A percentile compares a stretch with the other conserved stretches of the same genome.
Evolutionary conservation across 2,113 vertebrate species (phyloP).

Genomic region (Hystrix brachyura): DNA sequence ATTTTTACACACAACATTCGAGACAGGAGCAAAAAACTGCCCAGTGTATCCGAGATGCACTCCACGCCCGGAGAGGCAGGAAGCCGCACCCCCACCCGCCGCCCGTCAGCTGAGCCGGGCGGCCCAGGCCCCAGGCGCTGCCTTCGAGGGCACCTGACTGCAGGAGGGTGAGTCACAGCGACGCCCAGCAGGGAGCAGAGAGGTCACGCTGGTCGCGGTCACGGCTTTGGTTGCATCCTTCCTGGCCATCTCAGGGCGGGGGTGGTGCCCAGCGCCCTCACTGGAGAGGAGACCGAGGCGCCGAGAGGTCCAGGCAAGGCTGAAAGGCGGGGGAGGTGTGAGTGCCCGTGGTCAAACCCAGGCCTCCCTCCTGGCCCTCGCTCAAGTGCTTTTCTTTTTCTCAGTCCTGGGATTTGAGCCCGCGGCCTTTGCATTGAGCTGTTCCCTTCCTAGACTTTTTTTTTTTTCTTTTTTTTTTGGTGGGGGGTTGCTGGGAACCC

Average conservation of each 20-base stretch:
- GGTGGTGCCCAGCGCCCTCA: too few relatives aligned
- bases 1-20: not conserved
- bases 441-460: not conserved
- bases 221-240: not conserved
- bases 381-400: too few relatives aligned
- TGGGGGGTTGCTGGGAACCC: too few relatives aligned
- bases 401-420: not conserved
- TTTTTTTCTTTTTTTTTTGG: not conserved
- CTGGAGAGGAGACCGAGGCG: not conserved
- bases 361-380: too few relatives aligned
- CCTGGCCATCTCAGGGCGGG: not conserved
- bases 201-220: not conserved
- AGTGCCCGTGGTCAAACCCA: too few relatives aligned
- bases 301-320: not conserved
- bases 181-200: not conserved
- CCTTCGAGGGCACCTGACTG: not conserved
- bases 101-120: too few relatives aligned
- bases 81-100: too few relatives aligned
- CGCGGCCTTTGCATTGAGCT: not conserved
- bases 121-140: not conserved
- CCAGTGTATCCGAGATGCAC: not conserved
- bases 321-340: too few relatives aligned
- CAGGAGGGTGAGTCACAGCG: not conserved
- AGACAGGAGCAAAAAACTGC: not conserved
- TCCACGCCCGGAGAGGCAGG: too few relatives aligned